Percentiles rank a stretch among this genome's conserved stretches.
phyloP scores from a whole-genome alignment of 2,113 vertebrate species.

The Argyrosomus japonicus region DNA sequence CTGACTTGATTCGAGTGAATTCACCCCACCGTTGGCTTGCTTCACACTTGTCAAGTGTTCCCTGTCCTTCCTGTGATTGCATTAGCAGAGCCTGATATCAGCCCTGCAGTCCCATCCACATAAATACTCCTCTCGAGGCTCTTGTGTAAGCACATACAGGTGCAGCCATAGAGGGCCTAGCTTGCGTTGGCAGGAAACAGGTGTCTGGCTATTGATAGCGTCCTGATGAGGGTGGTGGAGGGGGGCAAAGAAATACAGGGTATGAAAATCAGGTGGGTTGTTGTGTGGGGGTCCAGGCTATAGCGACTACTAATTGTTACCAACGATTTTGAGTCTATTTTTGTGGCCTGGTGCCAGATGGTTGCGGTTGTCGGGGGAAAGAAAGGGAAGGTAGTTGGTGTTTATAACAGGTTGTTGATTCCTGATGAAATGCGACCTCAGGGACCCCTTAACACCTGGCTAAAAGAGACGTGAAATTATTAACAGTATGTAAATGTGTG shows the following conservation, averaged over 20 bases:
- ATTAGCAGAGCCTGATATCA: slow-evolving; percentile 71
- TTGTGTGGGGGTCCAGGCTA: slow-evolving; percentile 67
- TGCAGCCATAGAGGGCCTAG: slow-evolving; percentile 78
- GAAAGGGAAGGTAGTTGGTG: slow-evolving; percentile 65
- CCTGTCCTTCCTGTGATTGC: slow-evolving; percentile 82
- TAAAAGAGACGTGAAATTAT: slow-evolving; percentile 60
- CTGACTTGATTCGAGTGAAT: slow-evolving; percentile 74
- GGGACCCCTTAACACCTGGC: slow-evolving; percentile 77
- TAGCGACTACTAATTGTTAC: slow-evolving; percentile 75
- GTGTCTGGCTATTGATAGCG: slow-evolving; percentile 82
- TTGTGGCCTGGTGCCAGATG: slow-evolving; percentile 74
- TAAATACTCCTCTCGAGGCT: slow-evolving; percentile 69
- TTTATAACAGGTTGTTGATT: slow-evolving; percentile 79
- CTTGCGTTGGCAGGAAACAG: slow-evolving; percentile 81
- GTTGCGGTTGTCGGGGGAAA: slow-evolving; percentile 53
- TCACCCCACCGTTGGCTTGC: slow-evolving; percentile 74
- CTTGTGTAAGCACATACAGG: slow-evolving; percentile 80
- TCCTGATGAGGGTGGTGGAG: slow-evolving; percentile 61
- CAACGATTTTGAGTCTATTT: slow-evolving; percentile 78
- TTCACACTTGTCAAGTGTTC: slow-evolving; percentile 69
- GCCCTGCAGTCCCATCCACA: slow-evolving; percentile 76
- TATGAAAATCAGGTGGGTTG: slow-evolving; percentile 82
- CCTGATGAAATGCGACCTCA: slow-evolving; percentile 70
- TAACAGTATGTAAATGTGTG: slow-evolving; percentile 60
- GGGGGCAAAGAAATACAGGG: slow-evolving; percentile 50